A percentile compares a stretch with the other conserved stretches of the same genome.
These are phyloP conservation scores for Lemur catta DNA, from an alignment of 2,797 vertebrate species.

Conservation along the genomic window DNA sequence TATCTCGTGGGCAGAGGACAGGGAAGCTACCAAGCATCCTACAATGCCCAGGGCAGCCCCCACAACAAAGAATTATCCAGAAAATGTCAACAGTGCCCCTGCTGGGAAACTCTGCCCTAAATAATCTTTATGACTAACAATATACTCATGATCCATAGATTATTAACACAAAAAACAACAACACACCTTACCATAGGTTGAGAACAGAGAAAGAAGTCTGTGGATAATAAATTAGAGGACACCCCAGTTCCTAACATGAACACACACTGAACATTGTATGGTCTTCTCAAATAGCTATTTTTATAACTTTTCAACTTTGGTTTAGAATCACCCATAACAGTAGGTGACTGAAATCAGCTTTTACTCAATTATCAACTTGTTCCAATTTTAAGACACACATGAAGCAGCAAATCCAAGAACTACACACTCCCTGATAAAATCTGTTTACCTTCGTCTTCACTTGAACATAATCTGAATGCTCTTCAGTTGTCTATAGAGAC, in stretches of 20 bases:
- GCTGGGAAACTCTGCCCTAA: neutral
- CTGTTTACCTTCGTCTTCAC: neutral
- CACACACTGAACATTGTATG: fast-evolving
- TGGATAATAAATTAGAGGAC: neutral
- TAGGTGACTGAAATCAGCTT: neutral
- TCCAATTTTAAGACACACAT: neutral
- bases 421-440: neutral
- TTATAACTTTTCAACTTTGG: neutral
- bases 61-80: neutral
- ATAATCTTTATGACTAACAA: neutral
- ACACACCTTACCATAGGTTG: fast-evolving
- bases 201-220: neutral
- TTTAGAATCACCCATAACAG: neutral
- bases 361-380: neutral
- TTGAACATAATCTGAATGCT: neutral
- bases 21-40: neutral
- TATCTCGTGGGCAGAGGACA: neutral
- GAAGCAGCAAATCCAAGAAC: neutral
- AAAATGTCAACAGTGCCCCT: neutral
- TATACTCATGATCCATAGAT: neutral
- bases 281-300: neutral
- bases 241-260: fast-evolving
- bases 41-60: neutral
- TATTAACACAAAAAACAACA: neutral
- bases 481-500: neutral